Evolutionary conservation across 2,888 invertebrate genomes (phyloP), one percentile per base, ranked within the genome.

Genomic region (Globia sparganii): DNA sequence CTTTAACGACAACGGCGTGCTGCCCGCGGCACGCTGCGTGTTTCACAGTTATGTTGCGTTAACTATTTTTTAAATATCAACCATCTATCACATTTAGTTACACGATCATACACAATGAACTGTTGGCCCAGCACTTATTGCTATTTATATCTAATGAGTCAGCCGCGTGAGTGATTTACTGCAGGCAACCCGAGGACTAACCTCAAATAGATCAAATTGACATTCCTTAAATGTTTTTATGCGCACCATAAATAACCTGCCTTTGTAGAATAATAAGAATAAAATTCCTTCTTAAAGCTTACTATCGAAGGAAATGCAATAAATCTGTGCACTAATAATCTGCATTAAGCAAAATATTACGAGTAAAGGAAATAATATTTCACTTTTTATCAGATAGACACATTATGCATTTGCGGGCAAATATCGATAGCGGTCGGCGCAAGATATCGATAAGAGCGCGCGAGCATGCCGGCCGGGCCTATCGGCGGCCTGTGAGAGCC

Each of bases 361-460:
- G 86, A 89, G 86, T 86, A 91, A 91, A 92, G 93, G 92, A 93
- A 92, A 92, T 89, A 89, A 91, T 93, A 92, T 91, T 90, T 94
- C 91, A 93, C 89, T 89, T 91, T 88, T 89, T 91, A 94, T 94
- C 94, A 91, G 92, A 91, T 92, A 90, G 90, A 89, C 78, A 89
- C 90, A 93, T 94, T 90, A 91, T 91, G 91, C 90, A 91, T 93
- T 93, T 87, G 90, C 91, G 72, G 86, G 89, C 90, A 91, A 91
- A 91, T 92, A 92, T 94, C 94, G 94, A 94, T 94, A 94, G 90
- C 84, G 88, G 84, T 87, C 86, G 88, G 88, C 83, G 76, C 88
- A 90, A 91, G 93, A 92, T 93, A 94, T 95, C 95, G 96, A 95
- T 94, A 95, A 94, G 92, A 86, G 87, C 87, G 87, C 89, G 78